phyloP scores from a whole-genome alignment of 2,797 vertebrate species.

The Malacoraja senta region DNA sequence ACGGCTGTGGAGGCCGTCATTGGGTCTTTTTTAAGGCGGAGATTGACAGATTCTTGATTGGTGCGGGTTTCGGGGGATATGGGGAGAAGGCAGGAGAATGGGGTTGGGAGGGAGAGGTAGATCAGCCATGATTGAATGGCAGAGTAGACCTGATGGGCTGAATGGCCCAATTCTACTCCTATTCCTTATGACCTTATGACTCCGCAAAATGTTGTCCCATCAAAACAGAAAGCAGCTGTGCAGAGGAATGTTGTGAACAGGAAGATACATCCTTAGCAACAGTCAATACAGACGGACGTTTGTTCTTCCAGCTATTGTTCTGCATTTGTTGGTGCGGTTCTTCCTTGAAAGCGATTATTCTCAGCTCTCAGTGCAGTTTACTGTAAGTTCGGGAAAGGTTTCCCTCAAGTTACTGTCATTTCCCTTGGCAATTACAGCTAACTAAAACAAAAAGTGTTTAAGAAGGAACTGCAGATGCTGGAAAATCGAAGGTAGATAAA shows the following conservation, averaged over 20 bases:
- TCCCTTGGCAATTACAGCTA: background rate
- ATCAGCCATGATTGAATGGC: no score
- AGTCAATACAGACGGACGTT: background rate
- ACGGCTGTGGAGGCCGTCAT: no score
- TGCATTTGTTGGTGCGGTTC: no score
- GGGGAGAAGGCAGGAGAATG: no score
- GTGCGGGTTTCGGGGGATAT: no score
- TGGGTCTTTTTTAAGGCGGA: no score
- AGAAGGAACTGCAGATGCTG: no score
- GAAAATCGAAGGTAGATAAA: no score
- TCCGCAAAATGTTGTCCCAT: background rate
- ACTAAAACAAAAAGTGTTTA: background rate
- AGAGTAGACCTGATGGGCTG: no score
- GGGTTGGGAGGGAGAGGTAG: no score
- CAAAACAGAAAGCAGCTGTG: slow-evolving; percentile 1
- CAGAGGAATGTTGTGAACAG: background rate
- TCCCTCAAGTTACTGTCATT: background rate
- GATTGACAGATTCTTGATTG: no score
- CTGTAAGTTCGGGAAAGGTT: background rate
- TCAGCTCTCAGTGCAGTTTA: background rate
- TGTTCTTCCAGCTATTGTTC: background rate
- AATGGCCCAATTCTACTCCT: background rate
- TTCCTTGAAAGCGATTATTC: background rate
- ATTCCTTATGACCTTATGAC: background rate
- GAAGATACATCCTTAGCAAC: background rate